Evolutionary conservation across 2,113 vertebrate species (phyloP).

Genomic region (Heterocephalus glaber): DNA sequence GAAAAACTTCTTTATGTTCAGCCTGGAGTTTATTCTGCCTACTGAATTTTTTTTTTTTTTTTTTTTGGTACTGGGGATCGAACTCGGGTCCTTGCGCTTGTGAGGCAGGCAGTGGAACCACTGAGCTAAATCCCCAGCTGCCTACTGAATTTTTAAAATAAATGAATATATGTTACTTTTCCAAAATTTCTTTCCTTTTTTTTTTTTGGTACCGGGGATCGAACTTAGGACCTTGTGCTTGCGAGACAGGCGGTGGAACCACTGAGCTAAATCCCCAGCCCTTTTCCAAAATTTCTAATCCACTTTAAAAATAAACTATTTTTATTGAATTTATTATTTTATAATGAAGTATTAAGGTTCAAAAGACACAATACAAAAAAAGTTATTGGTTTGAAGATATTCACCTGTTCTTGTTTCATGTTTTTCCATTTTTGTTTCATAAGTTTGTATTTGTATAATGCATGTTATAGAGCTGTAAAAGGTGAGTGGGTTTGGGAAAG

Average conservation of each 20-base stretch:
- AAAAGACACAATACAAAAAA: slow-evolving; percentile 22
- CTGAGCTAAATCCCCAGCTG: too few relatives aligned
- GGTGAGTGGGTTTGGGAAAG: not conserved
- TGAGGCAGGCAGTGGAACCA: too few relatives aligned
- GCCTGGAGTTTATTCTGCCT: not conserved
- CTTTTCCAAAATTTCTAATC: not conserved
- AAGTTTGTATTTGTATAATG: not conserved
- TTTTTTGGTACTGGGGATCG: too few relatives aligned
- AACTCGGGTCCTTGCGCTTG: too few relatives aligned
- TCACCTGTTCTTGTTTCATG: slow-evolving; percentile 47
- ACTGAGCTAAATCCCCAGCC: too few relatives aligned
- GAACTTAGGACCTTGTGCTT: too few relatives aligned
- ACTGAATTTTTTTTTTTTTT: not conserved
- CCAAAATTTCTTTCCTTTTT: slow-evolving; percentile 2
- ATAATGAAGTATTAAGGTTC: slow-evolving; percentile 30
- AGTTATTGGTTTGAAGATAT: not conserved
- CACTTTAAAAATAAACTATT: not conserved
- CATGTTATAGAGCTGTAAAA: not conserved
- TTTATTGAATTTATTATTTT: slow-evolving; percentile 18
- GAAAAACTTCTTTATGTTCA: not conserved
- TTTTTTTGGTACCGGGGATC: too few relatives aligned
- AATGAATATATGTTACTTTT: not conserved
- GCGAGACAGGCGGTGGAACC: too few relatives aligned
- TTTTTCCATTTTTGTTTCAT: slow-evolving; percentile 40
- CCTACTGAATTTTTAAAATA: not conserved